Evolutionary conservation across 2,113 vertebrate genomes (phyloP).

Genomic region (Sander vitreus): DNA sequence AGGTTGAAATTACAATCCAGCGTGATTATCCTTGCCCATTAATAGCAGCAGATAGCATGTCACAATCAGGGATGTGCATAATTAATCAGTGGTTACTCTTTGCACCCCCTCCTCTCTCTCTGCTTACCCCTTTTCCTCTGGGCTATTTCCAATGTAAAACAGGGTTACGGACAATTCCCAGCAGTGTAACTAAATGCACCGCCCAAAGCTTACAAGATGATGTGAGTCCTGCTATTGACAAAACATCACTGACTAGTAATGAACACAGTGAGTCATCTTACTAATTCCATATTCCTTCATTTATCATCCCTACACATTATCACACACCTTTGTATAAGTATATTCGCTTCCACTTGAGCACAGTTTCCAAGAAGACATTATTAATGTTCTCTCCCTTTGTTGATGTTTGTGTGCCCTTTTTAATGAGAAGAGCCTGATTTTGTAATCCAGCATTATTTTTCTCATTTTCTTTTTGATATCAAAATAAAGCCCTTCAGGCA

Average conservation of each 20-base stretch:
- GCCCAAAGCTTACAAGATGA: conserved; percentile 95
- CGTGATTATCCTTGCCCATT: conserved; percentile 97
- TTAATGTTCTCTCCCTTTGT: conserved; percentile 52
- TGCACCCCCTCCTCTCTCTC: conserved; percentile 53
- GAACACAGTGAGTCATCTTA: conserved; percentile 79
- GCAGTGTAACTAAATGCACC: conserved; percentile 91
- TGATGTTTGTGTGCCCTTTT: conserved; percentile 47
- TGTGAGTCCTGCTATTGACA: conserved; percentile 92
- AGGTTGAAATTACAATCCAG: conserved; percentile 94
- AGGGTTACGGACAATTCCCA: conserved; percentile 96
- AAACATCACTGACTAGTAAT: conserved; percentile 92
- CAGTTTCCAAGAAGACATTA: conserved; percentile 36
- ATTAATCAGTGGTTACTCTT: conserved; percentile 91
- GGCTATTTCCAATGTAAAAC: conserved; percentile 95
- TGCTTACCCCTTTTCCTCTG: conserved; percentile 86
- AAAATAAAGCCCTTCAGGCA: conserved; percentile 73
- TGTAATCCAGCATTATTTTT: conserved; percentile 63
- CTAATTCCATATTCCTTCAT: conserved; percentile 68
- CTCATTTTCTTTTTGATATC: conserved; percentile 66
- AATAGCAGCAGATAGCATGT: conserved; percentile 96
- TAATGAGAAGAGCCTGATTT: conserved; percentile 67
- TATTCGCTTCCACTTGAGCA: conserved; percentile 25
- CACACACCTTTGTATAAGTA: conserved; percentile 45
- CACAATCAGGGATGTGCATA: conserved; percentile 92
- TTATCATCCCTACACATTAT: conserved; percentile 56